Evolutionary conservation across 2,113 vertebrate species (phyloP).

Genomic region (Pluvialis apricaria): DNA sequence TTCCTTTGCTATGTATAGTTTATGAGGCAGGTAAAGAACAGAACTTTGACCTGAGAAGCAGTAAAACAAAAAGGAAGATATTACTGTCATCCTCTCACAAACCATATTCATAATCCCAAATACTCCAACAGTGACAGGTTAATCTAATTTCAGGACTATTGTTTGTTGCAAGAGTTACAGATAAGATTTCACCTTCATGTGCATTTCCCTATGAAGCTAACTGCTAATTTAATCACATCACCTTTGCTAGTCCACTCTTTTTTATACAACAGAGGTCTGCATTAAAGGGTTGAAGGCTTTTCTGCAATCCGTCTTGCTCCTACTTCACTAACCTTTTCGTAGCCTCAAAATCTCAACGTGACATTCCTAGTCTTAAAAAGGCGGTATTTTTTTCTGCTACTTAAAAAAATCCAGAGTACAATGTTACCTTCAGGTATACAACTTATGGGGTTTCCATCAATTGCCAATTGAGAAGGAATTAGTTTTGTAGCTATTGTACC

Average conservation of each 20-base stretch:
- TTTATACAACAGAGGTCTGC: not conserved
- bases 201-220: not conserved
- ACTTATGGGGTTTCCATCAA: slow-evolving; percentile 12
- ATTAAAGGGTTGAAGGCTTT: not conserved
- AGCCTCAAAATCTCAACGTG: not conserved
- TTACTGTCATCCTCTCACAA: not conserved
- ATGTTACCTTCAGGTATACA: not conserved
- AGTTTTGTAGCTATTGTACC: not conserved
- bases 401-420: not conserved
- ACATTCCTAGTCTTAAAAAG: not conserved
- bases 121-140: not conserved
- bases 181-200: not conserved
- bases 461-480: slow-evolving; percentile 26
- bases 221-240: not conserved
- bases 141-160: not conserved
- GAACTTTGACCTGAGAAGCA: slow-evolving; percentile 6
- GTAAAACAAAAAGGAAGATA: not conserved
- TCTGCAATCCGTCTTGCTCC: not conserved
- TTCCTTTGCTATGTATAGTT: not conserved
- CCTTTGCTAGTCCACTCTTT: not conserved
- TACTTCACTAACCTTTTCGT: not conserved
- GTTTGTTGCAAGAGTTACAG: not conserved
- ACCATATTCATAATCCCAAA: not conserved
- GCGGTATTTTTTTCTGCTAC: not conserved
- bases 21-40: not conserved